phyloP scores from a whole-genome alignment of 2,113 vertebrate species.

The Ophthalmolycus amberensis region DNA sequence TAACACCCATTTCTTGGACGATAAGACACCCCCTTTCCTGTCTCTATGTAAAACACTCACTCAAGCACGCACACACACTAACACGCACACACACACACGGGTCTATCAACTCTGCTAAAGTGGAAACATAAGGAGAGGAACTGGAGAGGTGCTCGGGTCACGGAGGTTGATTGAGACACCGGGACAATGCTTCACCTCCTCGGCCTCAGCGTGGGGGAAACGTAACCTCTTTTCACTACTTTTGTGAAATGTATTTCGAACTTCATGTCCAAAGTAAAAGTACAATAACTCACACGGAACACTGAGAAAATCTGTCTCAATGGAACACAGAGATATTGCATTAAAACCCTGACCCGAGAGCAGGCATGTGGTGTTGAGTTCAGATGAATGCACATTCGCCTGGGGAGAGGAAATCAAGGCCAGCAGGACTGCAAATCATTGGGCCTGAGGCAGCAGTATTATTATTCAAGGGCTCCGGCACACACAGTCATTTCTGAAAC shows the following conservation, averaged over 20 bases:
- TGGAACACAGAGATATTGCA: slow-evolving; percentile 29
- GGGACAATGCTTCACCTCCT: slow-evolving; percentile 51
- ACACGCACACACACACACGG: slow-evolving; percentile 2
- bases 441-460: slow-evolving; percentile 43
- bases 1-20: slow-evolving; percentile 48
- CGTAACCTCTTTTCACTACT: slow-evolving; percentile 1
- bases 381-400: slow-evolving; percentile 22
- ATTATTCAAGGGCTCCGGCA: slow-evolving; percentile 15
- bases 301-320: slow-evolving; percentile 22
- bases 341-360: slow-evolving; percentile 36
- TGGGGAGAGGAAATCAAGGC: slow-evolving; percentile 58
- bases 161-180: slow-evolving; percentile 46
- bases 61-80: neutral
- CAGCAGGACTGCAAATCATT: slow-evolving; percentile 53
- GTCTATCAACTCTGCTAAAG: slow-evolving; percentile 20
- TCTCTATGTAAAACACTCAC: slow-evolving; percentile 18
- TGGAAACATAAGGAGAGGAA: slow-evolving; percentile 62
- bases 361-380: slow-evolving; percentile 43
- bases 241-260: slow-evolving; percentile 29
- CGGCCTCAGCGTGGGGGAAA: slow-evolving; percentile 27
- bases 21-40: slow-evolving; percentile 6
- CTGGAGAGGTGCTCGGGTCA: slow-evolving; percentile 35
- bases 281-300: slow-evolving; percentile 22
- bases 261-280: slow-evolving; percentile 9
- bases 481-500: slow-evolving; percentile 45